Conservation (phyloP, 1,140 invertebrate genomes). For the Macrosteles quadrilineatus region DNA sequence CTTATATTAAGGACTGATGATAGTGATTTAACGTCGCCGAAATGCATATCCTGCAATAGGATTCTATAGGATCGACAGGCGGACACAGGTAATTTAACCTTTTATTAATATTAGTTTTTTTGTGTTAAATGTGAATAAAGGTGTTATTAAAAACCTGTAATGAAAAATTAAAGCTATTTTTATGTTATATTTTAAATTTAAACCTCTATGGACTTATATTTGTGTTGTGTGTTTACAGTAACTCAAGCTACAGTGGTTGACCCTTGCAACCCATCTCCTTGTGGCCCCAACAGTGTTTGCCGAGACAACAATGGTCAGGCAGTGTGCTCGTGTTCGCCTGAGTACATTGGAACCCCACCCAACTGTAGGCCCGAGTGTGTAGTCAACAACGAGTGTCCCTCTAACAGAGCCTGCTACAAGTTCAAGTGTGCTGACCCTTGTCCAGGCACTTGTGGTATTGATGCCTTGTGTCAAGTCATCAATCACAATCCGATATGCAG, state of each 20-base stretch:
- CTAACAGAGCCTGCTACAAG: slow-evolving; percentile 59
- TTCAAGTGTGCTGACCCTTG: slow-evolving; percentile 63
- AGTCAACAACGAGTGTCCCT: slow-evolving; percentile 74
- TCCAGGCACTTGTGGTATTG: slow-evolving; percentile 57
- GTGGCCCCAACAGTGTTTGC: slow-evolving; percentile 76
- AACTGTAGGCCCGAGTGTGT: slow-evolving; percentile 75
- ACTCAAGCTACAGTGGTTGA: slow-evolving; percentile 53
- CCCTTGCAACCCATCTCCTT: slow-evolving; percentile 75
- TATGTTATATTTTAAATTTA: too few species aligned
- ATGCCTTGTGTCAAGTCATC: slow-evolving; percentile 56
- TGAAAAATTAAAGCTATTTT: too few species aligned
- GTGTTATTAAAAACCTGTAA: too few species aligned
- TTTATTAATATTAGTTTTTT: too few species aligned
- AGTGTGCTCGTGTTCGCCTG: slow-evolving; percentile 69
- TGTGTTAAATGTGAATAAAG: too few species aligned
- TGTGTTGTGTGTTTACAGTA: slow-evolving; percentile 43
- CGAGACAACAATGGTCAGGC: slow-evolving; percentile 60
- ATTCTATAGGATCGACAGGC: too few species aligned
- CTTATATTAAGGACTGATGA: too few species aligned
- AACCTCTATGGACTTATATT: too few species aligned
- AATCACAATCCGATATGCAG: slow-evolving; percentile 55
- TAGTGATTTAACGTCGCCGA: too few species aligned
- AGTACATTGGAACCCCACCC: slow-evolving; percentile 69
- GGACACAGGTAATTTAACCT: too few species aligned
- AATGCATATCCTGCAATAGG: too few species aligned